These are phyloP conservation scores for Trichogramma evanescens DNA, from an alignment of 2,888 invertebrate genomes.

Conservation along the genomic window DNA sequence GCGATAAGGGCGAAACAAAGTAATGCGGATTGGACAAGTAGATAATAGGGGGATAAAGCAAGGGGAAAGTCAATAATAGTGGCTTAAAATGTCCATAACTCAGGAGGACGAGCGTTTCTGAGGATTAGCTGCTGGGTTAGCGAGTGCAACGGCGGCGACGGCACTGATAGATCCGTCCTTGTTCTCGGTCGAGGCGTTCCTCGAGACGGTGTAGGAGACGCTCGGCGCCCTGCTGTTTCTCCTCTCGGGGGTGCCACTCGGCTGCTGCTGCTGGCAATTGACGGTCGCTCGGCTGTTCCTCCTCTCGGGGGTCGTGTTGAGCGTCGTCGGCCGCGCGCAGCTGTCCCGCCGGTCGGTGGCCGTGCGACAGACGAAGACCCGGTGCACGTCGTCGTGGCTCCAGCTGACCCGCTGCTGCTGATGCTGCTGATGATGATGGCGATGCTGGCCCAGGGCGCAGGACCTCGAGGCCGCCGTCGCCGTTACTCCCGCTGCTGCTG, in stretches of 20 bases:
- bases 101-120: too few species aligned
- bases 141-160: too few species aligned
- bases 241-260: background rate
- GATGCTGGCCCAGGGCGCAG: background rate
- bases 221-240: background rate
- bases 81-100: too few species aligned
- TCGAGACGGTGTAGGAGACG: background rate
- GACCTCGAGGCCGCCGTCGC: too few species aligned
- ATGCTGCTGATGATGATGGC: conserved; percentile 20
- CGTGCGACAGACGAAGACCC: conserved; percentile 31
- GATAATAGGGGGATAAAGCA: too few species aligned
- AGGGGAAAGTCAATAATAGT: too few species aligned
- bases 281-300: background rate
- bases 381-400: conserved; percentile 18
- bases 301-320: background rate
- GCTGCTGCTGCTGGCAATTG: background rate
- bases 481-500: background rate
- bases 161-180: too few species aligned
- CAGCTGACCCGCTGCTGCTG: conserved; percentile 16
- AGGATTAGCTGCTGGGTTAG: too few species aligned
- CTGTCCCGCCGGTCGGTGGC: too few species aligned
- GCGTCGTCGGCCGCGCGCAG: too few species aligned
- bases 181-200: background rate
- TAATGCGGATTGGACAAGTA: too few species aligned
- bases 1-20: too few species aligned